These are phyloP conservation scores for Tachypleus tridentatus DNA, from an alignment of 1,140 invertebrate genomes.

Conservation along the genomic window DNA sequence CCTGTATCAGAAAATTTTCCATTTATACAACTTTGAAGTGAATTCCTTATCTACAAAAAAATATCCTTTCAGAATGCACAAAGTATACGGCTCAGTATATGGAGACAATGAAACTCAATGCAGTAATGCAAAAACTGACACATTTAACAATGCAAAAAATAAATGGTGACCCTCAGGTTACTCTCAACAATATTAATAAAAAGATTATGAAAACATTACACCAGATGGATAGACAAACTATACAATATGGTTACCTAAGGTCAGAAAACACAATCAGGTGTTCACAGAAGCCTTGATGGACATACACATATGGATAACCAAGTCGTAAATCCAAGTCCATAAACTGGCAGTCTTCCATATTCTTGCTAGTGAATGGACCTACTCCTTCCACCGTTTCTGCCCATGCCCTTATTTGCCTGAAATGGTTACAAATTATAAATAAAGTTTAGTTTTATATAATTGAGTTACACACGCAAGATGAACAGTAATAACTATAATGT, in stretches of 20 bases:
- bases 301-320: slow-evolving; percentile 67
- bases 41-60: no score
- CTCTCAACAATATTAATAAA: no score
- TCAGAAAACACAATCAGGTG: slow-evolving; percentile 68
- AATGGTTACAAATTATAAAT: slow-evolving; percentile 3
- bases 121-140: no score
- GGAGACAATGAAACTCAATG: no score
- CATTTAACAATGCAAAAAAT: no score
- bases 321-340: slow-evolving; percentile 49
- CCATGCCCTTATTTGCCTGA: slow-evolving; percentile 48
- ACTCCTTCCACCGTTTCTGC: slow-evolving; percentile 33
- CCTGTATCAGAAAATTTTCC: no score
- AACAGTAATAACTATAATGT: background rate
- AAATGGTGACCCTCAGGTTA: no score
- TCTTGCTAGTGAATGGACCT: slow-evolving; percentile 41
- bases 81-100: no score
- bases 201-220: no score
- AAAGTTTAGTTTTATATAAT: background rate
- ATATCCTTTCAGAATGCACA: no score
- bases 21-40: no score
- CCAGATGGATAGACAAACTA: background rate
- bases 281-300: slow-evolving; percentile 80
- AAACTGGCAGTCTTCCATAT: slow-evolving; percentile 50
- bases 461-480: background rate
- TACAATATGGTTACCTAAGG: slow-evolving; percentile 36